Base-by-base conservation (phyloP, 2,797 vertebrate species). In the Fringilla coelebs region DNA sequence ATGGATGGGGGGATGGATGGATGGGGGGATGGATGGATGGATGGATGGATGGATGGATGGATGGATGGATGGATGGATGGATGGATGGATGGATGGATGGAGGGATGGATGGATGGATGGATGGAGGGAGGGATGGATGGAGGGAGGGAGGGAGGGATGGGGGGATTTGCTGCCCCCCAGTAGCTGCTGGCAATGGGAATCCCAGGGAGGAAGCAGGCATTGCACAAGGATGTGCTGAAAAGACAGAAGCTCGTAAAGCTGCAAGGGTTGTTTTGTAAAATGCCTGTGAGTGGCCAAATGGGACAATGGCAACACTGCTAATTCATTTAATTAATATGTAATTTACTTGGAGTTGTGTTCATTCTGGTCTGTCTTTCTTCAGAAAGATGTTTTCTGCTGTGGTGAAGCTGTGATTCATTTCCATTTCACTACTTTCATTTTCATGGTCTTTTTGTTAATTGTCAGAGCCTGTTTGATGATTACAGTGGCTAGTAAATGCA, bases 261-360 rank as follows among this genome's bases (percentile, higher is more conserved):
- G 94, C 83, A 67, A 94, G 89, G n/a, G 26, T 91, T 32, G 85
- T 92, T 97, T 94, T 93, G 77, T 93, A 46, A 86, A 94, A 94
- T 54, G 89, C 4, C 1, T 71, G 63, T 34, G 88, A 91, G 85
- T 94, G 71, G 94, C 96, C 96, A 96, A 95, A 85, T 94, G 67
- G 74, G 94, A 96, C 95, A 96, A 93, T 96, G 91, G 91, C 60
- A 88, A 88, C 63, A 73, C 80, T 96, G 95, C 93, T 96, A 96
- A 96, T 97, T 96, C 91, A 91, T 88, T 96, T 97, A 95, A 96
- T 97, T 96, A 96, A 93, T 97, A 95, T 95, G 92, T 96, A 95
- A 94, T 97, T 93, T 96, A 91, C 71, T 96, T 95, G 88, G 51
- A 94, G 77, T 88, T 91, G 66, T 82, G 77, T 89, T 94, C 94